A percentile compares a stretch with the other conserved stretches of the same genome.
Evolutionary conservation across 1,140 invertebrate species (phyloP).

Genomic region (Chironomus tepperi): DNA sequence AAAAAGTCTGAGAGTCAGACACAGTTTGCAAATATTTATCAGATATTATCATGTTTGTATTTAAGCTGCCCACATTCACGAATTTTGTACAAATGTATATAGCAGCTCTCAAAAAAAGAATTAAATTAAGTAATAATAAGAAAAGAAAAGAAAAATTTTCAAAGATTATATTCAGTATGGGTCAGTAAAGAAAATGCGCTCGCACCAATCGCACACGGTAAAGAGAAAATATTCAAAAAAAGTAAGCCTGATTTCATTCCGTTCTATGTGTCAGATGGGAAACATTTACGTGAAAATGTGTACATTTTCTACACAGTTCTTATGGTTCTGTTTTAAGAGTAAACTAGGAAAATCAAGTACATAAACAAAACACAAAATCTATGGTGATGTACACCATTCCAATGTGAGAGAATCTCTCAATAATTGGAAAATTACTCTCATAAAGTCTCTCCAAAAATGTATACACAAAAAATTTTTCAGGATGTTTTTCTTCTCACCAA

Average conservation of each 20-base stretch:
- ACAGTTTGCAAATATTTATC: too few relatives aligned
- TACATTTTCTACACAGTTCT: neutral
- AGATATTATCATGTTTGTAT: too few relatives aligned
- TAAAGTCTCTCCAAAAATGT: neutral
- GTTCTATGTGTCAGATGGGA: neutral
- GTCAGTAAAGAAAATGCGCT: neutral
- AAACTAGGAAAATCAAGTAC: neutral
- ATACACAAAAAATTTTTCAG: neutral
- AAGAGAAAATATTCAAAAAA: neutral
- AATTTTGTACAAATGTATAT: too few relatives aligned
- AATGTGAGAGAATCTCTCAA: neutral
- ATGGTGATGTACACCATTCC: neutral
- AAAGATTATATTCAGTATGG: neutral
- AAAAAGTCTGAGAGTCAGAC: too few relatives aligned
- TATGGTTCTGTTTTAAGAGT: too few relatives aligned
- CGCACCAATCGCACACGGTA: neutral
- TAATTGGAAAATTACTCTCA: neutral
- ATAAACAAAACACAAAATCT: neutral
- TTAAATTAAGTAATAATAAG: neutral
- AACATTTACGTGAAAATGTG: conserved; percentile 1
- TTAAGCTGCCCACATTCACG: too few relatives aligned
- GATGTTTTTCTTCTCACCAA: neutral
- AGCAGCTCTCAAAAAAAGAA: neutral
- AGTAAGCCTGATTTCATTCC: neutral
- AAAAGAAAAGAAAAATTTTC: neutral